These are phyloP conservation scores for Podarcis muralis DNA, from an alignment of 2,113 vertebrate species.

Conservation along the genomic window DNA sequence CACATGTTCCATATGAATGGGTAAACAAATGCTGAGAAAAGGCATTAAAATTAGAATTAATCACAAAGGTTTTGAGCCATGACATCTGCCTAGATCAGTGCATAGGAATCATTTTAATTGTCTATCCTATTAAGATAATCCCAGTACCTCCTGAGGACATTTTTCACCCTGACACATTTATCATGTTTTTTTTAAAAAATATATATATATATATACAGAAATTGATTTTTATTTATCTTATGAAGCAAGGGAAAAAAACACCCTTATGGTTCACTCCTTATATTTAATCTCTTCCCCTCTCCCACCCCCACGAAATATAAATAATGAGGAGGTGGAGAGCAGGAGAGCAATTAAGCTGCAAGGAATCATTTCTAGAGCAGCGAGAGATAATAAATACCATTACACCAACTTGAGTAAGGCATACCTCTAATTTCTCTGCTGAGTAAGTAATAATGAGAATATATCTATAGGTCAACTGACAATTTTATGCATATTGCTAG, in stretches of 20 bases:
- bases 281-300: constrained; percentile 51
- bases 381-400: constrained; percentile 53
- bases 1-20: constrained; percentile 49
- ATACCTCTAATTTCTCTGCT: constrained; percentile 24
- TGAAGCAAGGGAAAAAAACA: constrained; percentile 17
- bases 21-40: constrained; percentile 72
- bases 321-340: constrained; percentile 26
- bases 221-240: constrained; percentile 73
- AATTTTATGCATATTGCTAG: constrained; percentile 38
- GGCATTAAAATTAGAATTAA: constrained; percentile 69
- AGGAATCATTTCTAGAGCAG: constrained; percentile 44
- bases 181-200: constrained; percentile 49
- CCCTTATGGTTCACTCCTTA: constrained; percentile 43
- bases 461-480: constrained; percentile 42
- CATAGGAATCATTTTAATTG: constrained; percentile 67
- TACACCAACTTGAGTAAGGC: constrained; percentile 30
- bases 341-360: constrained; percentile 58
- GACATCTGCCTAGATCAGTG: constrained; percentile 50
- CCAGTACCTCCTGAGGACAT: constrained; percentile 51
- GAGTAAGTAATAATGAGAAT: constrained; percentile 27
- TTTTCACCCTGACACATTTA: constrained; percentile 58
- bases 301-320: constrained; percentile 20
- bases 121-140: constrained; percentile 73
- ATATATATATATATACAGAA: constrained; percentile 41
- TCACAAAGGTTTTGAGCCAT: constrained; percentile 58